Evolutionary conservation across 1,140 invertebrate genomes (phyloP).

Genomic region (Drosophila kurseongensis): DNA sequence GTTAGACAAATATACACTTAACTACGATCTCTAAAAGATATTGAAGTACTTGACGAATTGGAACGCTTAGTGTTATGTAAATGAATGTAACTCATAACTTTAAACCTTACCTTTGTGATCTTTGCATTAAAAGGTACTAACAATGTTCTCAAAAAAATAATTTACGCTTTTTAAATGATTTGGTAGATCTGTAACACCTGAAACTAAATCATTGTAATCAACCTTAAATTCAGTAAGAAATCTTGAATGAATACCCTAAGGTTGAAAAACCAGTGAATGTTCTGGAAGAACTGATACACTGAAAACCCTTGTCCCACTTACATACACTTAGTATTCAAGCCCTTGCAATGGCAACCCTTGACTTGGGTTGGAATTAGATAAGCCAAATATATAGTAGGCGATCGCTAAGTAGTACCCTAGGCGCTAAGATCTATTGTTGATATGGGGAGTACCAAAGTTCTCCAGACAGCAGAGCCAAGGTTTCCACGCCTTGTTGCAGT

Average conservation of each 20-base stretch:
- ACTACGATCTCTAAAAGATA: too few relatives aligned
- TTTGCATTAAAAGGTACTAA: too few relatives aligned
- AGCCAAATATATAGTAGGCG: conserved; percentile 7
- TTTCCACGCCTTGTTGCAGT: neutral
- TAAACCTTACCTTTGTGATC: too few relatives aligned
- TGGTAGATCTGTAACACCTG: too few relatives aligned
- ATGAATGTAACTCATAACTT: too few relatives aligned
- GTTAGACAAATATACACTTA: too few relatives aligned
- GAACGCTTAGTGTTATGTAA: too few relatives aligned
- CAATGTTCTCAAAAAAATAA: too few relatives aligned
- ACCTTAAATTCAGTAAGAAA: neutral
- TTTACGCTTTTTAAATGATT: too few relatives aligned
- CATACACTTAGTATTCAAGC: conserved; percentile 4
- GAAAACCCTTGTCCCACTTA: conserved; percentile 6
- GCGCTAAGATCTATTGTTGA: neutral
- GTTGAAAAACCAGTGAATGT: neutral
- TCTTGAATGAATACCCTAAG: neutral
- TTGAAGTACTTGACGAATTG: too few relatives aligned
- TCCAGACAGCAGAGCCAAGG: neutral
- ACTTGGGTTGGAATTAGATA: conserved; percentile 4
- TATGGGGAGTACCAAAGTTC: conserved; percentile 10
- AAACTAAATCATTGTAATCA: too few relatives aligned
- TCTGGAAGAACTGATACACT: neutral
- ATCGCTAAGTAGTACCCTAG: neutral
- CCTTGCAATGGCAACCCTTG: conserved; percentile 9